A percentile compares a stretch with the other conserved stretches of the same genome.
Conservation (phyloP, 2,888 invertebrate species). For the Rhodophaea formosa region DNA sequence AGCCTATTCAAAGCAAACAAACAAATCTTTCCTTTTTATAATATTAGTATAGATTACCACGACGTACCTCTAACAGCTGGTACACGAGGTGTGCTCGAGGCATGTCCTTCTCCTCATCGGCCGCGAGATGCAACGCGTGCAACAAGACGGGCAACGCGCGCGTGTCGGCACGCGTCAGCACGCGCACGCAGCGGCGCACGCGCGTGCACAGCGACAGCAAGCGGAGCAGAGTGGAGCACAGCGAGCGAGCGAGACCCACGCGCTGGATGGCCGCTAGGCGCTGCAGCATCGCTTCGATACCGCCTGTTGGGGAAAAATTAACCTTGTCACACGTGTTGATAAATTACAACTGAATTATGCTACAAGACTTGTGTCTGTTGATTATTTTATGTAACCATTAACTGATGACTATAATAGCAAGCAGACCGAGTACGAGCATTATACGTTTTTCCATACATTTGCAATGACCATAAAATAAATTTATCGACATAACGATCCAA, state of each 20-base stretch:
- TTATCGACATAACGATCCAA: too few relatives aligned
- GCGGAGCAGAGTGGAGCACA: constrained; percentile 94
- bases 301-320: constrained; percentile 51
- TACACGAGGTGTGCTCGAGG: constrained; percentile 91
- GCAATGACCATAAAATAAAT: too few relatives aligned
- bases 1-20: too few relatives aligned
- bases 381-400: too few relatives aligned
- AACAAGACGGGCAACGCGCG: constrained; percentile 91
- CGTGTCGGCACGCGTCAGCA: constrained; percentile 91
- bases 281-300: constrained; percentile 88
- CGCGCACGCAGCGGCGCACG: constrained; percentile 93
- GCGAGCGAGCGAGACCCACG: constrained; percentile 91
- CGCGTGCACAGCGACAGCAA: constrained; percentile 94
- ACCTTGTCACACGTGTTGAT: too few relatives aligned
- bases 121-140: constrained; percentile 88
- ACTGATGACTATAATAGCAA: too few relatives aligned
- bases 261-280: constrained; percentile 93
- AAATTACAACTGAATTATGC: too few relatives aligned
- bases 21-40: too few relatives aligned
- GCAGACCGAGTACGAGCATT: too few relatives aligned
- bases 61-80: constrained; percentile 88
- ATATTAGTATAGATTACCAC: too few relatives aligned
- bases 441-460: too few relatives aligned
- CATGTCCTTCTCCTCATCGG: constrained; percentile 82
- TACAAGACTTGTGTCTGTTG: too few relatives aligned